Base-by-base conservation (phyloP, 2,888 invertebrate genomes). In the Thera britannica region DNA sequence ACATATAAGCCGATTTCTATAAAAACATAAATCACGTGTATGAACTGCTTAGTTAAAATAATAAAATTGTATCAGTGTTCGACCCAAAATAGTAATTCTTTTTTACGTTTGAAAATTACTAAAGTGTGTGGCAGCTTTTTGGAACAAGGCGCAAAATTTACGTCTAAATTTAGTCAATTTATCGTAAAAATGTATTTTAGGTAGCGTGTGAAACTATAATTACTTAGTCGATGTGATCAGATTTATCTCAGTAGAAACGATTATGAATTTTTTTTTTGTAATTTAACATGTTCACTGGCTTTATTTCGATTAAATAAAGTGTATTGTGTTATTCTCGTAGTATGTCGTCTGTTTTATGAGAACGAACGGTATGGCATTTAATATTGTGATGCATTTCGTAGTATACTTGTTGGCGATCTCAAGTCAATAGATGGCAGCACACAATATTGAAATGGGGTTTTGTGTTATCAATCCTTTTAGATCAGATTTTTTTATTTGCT, bases 401-500 rank as follows among this genome's bases (percentile, higher is more conserved):
- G 38, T 49, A 46, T 62, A 56, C 36, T 55, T 52, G 35, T 54
- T 57, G 11, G 44, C 61, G 56, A 61, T 60, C 56, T 57, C 51
- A 38, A 44, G 6, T 51, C 65, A 49, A 56, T 65, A 65, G 66
- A 52, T 66, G 66, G 66, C 61, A 57, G 57, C 57, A 57, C 41
- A 48, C 34, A 35, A n/a, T 3, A 3, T 6, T 48, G 6, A 48
- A 36, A 35, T 11, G 5, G 5, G 7, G 23, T 46, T 9, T 46
- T 2, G 7, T 6, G 5, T 44, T 38, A 23, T 23, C 23, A 23
- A 23, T 23, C 38, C 6, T 38, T 46, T 46, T 8, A 46, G 44
- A 9, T 8, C 44, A 5, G 44, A 46, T 9, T 46, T 9, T 46
- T 46, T 46, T 46, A 7, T 7, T 38, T 38, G 38, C 38, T 38